A percentile compares a stretch with the other conserved stretches of the same genome.
Conservation (phyloP, 2,888 invertebrate species). For the Philonicus albiceps region DNA sequence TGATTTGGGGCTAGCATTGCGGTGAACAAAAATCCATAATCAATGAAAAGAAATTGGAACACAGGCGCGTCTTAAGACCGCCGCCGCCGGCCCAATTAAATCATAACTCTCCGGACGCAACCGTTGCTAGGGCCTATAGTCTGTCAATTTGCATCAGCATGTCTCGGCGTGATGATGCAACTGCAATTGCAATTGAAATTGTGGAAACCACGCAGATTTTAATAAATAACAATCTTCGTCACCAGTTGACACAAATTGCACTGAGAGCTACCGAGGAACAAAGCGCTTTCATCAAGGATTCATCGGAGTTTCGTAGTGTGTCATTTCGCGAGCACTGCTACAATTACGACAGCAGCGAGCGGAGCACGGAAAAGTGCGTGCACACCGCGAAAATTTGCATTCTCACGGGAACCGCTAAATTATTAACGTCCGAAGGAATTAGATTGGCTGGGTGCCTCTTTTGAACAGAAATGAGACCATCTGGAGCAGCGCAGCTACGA, state of each 20-base stretch:
- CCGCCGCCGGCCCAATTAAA: background rate
- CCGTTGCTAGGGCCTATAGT: background rate
- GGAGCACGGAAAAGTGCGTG: background rate
- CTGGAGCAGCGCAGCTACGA: background rate
- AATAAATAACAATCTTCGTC: background rate
- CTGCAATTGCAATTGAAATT: background rate
- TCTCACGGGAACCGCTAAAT: background rate
- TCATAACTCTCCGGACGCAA: background rate
- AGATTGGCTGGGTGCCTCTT: background rate
- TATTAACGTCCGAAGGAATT: background rate
- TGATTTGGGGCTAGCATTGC: background rate
- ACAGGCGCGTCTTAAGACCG: background rate
- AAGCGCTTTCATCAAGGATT: background rate
- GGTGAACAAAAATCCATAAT: background rate
- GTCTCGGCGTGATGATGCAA: background rate
- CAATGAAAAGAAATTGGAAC: background rate
- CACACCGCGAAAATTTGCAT: background rate
- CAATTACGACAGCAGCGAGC: background rate
- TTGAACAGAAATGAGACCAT: background rate
- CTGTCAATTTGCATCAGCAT: conserved; percentile 5
- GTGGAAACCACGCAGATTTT: background rate
- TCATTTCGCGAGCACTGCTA: background rate
- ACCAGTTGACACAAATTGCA: background rate
- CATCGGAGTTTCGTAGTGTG: background rate
- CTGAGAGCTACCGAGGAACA: background rate